Percentiles rank a stretch among this genome's conserved stretches.
These are phyloP conservation scores for Hemicentrotus pulcherrimus DNA, from an alignment of 35 echinoderm and acorn worm species.

Conservation along the genomic window DNA sequence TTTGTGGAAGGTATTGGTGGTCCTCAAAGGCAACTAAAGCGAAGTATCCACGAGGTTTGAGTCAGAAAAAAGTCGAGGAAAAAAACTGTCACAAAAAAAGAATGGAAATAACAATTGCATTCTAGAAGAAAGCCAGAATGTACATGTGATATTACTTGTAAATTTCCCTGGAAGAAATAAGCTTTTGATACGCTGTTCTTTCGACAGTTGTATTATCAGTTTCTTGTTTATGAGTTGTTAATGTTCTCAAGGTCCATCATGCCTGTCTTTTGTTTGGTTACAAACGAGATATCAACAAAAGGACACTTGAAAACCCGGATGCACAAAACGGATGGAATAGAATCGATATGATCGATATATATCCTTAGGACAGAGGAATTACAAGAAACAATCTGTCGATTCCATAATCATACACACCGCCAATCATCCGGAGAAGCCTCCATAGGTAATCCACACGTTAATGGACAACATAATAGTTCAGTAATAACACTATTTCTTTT, in stretches of 20 bases:
- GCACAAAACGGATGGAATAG: constrained; percentile 49
- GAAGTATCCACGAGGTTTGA: constrained; percentile 28
- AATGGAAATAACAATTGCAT: constrained; percentile 38
- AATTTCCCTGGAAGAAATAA: constrained; percentile 36
- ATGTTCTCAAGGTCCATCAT: constrained; percentile 31
- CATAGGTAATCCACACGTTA: background rate
- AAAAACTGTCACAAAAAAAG: constrained; percentile 26
- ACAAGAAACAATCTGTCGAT: background rate
- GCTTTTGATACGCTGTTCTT: constrained; percentile 46
- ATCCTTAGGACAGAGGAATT: background rate
- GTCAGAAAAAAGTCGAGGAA: constrained; percentile 21
- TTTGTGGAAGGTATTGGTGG: constrained; percentile 16
- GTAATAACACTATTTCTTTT: constrained; percentile 10
- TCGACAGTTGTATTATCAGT: constrained; percentile 34
- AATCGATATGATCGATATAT: constrained; percentile 28
- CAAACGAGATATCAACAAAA: constrained; percentile 50
- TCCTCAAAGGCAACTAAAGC: constrained; percentile 9
- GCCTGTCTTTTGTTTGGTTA: constrained; percentile 48
- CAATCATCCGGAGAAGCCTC: background rate
- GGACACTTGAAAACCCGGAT: constrained; percentile 48
- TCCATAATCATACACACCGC: background rate
- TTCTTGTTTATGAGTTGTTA: constrained; percentile 31
- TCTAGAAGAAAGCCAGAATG: constrained; percentile 38
- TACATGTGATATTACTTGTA: constrained; percentile 42
- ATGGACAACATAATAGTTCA: constrained; percentile 7